Base-by-base conservation (phyloP, 2,113 vertebrate species). In the Zingel zingel region DNA sequence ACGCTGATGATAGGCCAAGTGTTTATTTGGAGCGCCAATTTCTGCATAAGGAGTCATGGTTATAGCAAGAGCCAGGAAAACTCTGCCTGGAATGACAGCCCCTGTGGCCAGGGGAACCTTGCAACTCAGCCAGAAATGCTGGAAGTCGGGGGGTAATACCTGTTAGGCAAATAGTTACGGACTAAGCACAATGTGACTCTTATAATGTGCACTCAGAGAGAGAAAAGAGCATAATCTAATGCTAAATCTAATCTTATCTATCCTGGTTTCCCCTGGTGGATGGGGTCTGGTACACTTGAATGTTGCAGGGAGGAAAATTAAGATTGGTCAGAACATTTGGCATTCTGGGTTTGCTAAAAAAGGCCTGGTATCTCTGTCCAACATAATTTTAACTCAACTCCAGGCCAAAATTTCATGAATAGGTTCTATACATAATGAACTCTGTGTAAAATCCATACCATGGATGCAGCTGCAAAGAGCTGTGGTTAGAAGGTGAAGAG, bases 11-110 rank as follows among this genome's bases (percentile, higher is more conserved):
- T 59, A 2, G 10, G 1, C 58, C 68, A 84, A 68, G 63, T 57
- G 59, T 15, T 81, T 23, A 67, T 30, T 19, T 39, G 15, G 11
- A 88, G 69, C 16, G 9, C 45, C 21, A 21, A 67, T 50, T 36
- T 63, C 21, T 76, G 66, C 23, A 75, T 14, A 45, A n/a, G 48
- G 58, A 63, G 30, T 77, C 43, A 63, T 15, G 2, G 39, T 50
- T 64, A n/a, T 3, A 68, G 45, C 25, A 79, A 75, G 36, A 67
- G 14, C 25, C 39, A 43, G 30, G 7, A 48, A 19, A 39, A 27
- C 33, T n/a, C 61, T 3, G 3, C 2, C 53, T 71, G 36, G n/a
- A 70, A 16, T n/a, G 48, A 72, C 14, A 73, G 45, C 0, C 18
- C 14, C 23, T 30, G 19, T 5, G 10, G 56, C 14, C n/a, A 12